Evolutionary conservation across 2,797 vertebrate species (phyloP), one percentile per base, ranked within the genome.

Genomic region (Aphelocoma californica): DNA sequence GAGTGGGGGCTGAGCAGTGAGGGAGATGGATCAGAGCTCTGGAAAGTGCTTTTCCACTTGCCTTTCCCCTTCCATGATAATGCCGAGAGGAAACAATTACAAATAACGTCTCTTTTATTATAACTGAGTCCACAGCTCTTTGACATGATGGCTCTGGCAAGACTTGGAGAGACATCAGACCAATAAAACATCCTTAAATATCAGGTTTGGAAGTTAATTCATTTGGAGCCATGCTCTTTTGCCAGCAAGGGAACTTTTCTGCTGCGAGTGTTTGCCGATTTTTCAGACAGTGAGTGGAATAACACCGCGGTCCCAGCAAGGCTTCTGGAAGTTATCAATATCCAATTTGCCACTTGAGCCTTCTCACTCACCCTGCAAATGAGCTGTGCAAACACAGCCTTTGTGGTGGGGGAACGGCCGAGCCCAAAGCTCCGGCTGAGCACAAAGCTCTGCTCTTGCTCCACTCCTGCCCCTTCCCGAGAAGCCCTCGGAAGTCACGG

Each of bases 261-360:
- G 54, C 88, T 69, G 58, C 7, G 82, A 88, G 86, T 10, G 14
- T 94, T 93, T 85, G 95, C 51, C 2, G 12, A 56, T 38, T 91
- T 69, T 95, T 93, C 83, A 97, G 93, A 81, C 2, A 6, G 34
- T 3, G 23, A 54, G 23, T 47, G 72, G 58, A 96, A 71, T 64
- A 72, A 88, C 54, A 36, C 65, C 69, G 66, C 36, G 31, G 34
- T 25, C 78, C 77, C 65, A 32, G 14, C 73, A 60, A 57, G 61
- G 93, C 92, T 96, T 92, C 96, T 96, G 96, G 92, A 97, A 95
- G 65, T 96, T 90, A 91, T 67, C 69, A 90, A 74, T 84, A 90
- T 20, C 85, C 92, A 92, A 67, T 94, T 88, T 89, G 84, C 73
- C 83, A 69, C 89, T 95, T 15, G 69, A 92, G 77, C 57, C 28